Percentiles rank a stretch among this genome's conserved stretches.
Evolutionary conservation across 2,113 vertebrate genomes (phyloP).

Genomic region (Macheiramphus alcinus): DNA sequence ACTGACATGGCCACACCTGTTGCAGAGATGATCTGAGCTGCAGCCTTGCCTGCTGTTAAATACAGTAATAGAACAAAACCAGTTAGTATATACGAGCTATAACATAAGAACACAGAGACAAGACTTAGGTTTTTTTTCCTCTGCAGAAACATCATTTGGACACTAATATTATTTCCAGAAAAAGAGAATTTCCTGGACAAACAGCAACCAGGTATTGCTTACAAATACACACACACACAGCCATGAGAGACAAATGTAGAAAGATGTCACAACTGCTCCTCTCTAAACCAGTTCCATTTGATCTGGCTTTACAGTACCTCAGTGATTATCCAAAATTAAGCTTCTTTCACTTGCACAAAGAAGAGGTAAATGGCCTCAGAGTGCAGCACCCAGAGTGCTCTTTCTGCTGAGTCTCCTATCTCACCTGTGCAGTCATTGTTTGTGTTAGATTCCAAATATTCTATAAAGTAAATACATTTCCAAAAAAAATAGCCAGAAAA

Average conservation of each 20-base stretch:
- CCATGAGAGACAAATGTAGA: not conserved
- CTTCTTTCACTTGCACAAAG: not conserved
- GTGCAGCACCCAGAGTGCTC: not conserved
- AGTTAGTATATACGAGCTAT: not conserved
- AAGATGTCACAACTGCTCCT: not conserved
- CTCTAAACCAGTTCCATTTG: not conserved
- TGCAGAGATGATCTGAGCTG: slow-evolving; percentile 91
- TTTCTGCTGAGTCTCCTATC: not conserved
- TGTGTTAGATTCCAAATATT: not conserved
- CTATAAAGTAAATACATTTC: not conserved
- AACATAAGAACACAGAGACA: not conserved
- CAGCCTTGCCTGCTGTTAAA: slow-evolving; percentile 83
- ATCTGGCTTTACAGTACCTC: not conserved
- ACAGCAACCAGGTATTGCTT: not conserved
- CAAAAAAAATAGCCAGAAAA: fast-evolving
- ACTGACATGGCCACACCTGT: slow-evolving; percentile 84
- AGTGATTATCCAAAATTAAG: not conserved
- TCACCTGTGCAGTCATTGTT: not conserved
- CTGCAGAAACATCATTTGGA: not conserved
- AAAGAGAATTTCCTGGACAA: not conserved
- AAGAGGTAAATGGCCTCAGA: not conserved
- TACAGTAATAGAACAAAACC: not conserved
- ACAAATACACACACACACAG: not conserved
- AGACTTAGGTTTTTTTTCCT: not conserved
- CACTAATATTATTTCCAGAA: not conserved